Evolutionary conservation across 2,113 vertebrate genomes (phyloP), one percentile per base, ranked within the genome.

Genomic region (Lepidothrix coronata): DNA sequence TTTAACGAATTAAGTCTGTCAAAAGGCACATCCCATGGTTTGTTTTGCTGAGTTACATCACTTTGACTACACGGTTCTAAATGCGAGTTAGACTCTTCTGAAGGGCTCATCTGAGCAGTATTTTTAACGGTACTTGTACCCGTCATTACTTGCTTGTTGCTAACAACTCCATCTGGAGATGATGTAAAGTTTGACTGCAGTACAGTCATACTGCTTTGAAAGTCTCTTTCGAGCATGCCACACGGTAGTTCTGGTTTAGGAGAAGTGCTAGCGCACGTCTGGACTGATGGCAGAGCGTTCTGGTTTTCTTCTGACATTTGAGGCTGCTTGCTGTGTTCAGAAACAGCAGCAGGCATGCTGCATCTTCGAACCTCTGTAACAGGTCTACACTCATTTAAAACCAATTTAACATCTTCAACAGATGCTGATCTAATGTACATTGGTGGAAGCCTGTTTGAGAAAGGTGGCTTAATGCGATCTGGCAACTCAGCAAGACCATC

Each of bases 401-500:
- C 84, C 89, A 98, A 68, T 95, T 99, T 99, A 83, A 97, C 96
- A 31, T 99, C 99, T 95, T 99, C 99, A 30, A 98, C 98, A 88
- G 99, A 98, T 44, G 98, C 98, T 58, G 99, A 98, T 92, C 98
- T 98, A 76, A 99, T 95, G 94, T 98, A 99, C 9, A 98, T 96
- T 49, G 98, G 95, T 25, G 98, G 97, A 37, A 99, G 98, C 84
- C 98, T 98, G 95, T 74, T 97, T 3, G 98, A 31, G 24, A 97
- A 97, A 27, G 97, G 82, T 18, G 96, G 95, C 82, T 98, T 98
- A 97, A 96, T 96, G 61, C 98, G 97, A 24, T 98, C 98, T 41
- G 97, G 95, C 51, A 97, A 83, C 41, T 99, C 99, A 12, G 98
- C 87, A 94, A 99, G 97, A 95, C 96, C 97, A 93, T 98, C 98